Evolutionary conservation across 2,888 invertebrate species (phyloP).

Genomic region (Meteorus colon): DNA sequence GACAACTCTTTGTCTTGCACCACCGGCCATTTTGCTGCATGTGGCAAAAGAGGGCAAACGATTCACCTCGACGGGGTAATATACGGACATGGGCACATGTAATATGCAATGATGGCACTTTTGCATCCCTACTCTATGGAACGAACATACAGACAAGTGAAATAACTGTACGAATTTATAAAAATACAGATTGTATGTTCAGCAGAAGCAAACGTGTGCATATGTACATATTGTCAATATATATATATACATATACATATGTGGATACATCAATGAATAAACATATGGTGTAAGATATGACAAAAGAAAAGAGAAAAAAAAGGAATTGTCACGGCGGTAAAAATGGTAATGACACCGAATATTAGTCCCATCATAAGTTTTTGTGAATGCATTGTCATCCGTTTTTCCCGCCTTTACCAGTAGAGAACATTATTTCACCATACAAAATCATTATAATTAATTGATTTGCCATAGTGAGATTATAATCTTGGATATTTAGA

Average conservation of each 20-base stretch:
- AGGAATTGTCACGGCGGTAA: background rate
- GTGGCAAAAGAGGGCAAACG: conserved; percentile 34
- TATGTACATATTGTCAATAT: background rate
- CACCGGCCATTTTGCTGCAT: conserved; percentile 29
- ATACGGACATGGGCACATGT: conserved; percentile 30
- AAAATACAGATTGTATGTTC: too few relatives aligned
- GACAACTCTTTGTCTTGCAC: conserved; percentile 31
- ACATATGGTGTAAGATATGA: background rate
- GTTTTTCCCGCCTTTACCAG: background rate
- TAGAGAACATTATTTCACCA: background rate
- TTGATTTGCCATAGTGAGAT: background rate
- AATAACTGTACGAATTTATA: background rate
- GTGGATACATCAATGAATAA: background rate
- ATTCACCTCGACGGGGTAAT: conserved; percentile 21
- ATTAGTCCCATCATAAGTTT: conserved; percentile 19
- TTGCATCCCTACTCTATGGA: background rate
- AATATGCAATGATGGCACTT: conserved; percentile 43
- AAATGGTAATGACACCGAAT: background rate
- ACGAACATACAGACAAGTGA: background rate
- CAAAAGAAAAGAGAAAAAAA: background rate
- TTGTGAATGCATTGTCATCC: conserved; percentile 6
- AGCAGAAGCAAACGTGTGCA: background rate
- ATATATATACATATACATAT: too few relatives aligned
- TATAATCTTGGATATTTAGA: background rate
- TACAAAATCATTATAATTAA: background rate